phyloP scores from a whole-genome alignment of 2,113 vertebrate species.

The Grallaria varia region DNA sequence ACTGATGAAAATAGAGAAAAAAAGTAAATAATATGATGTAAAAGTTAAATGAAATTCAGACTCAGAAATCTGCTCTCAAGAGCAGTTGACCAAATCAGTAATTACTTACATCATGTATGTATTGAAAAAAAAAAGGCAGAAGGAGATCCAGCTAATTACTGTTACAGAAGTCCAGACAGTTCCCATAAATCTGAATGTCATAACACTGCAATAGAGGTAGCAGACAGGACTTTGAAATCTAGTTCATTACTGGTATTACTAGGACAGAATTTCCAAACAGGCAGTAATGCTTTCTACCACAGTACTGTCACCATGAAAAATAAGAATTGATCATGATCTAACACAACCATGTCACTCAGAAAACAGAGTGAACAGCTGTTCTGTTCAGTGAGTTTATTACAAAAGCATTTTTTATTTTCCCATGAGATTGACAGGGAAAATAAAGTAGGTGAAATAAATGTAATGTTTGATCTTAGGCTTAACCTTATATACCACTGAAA shows the following conservation, averaged over 20 bases:
- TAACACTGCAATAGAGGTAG: background rate
- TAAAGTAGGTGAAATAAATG: background rate
- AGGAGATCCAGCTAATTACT: background rate
- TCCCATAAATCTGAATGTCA: constrained; percentile 46
- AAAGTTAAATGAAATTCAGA: background rate
- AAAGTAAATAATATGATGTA: background rate
- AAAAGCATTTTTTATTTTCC: background rate
- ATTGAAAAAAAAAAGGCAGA: background rate
- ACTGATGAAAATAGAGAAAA: background rate
- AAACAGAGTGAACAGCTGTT: constrained; percentile 4
- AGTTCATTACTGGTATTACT: background rate
- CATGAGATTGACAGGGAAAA: background rate
- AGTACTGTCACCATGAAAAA: background rate
- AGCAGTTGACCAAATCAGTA: background rate
- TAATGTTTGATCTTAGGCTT: constrained; percentile 3
- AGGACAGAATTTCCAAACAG: background rate
- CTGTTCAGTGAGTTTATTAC: constrained; percentile 9
- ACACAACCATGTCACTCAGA: background rate
- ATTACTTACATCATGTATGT: background rate
- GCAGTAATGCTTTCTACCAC: background rate
- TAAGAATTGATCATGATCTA: background rate
- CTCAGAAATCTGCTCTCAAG: background rate
- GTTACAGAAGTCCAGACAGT: constrained; percentile 1
- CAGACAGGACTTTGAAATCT: background rate
- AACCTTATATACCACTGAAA: background rate